Base-by-base conservation (phyloP, 2,797 vertebrate species). In the Steatocranus sp. region DNA sequence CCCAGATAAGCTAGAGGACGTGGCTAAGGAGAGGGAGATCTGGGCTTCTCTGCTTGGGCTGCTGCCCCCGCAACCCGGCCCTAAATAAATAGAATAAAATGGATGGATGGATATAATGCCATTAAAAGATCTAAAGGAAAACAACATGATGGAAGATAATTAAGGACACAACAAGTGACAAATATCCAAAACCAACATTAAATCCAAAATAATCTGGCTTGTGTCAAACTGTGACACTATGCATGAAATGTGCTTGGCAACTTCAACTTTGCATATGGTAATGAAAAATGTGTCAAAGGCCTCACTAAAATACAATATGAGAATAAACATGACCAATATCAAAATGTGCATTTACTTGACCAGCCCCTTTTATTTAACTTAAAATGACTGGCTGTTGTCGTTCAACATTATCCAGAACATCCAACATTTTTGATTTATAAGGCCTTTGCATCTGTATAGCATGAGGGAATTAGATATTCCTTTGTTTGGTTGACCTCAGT, bases 231-330 rank as follows among this genome's bases (percentile, higher is more conserved):
- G 34, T 77, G 23, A 30, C 25, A 41, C 1, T 83, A 48, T 84
- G 43, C 20, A 77, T 78, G 70, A n/a, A 80, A 78, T 25, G 17
- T 25, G 63, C 30, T 25, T 79, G 6, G 1, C 5, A 82, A 76
- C 10, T 81, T 30, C 7, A 70, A 85, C 77, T 90, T 80, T 87
- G 78, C 25, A 80, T 73, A 54, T 82, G 74, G 73, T 89, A 86
- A 87, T 90, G 81, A 46, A 82, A 80, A 83, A 15, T 48, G 5
- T 76, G 92, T 87, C 84, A 93, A 86, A 79, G 3, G 11, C 43
- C 50, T 15, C 25, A 53, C 14, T 79, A 68, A 75, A 82, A 3
- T 36, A n/a, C 56, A 73, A 46, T 73, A 27, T 48, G 5, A 61
- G 34, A 70, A 77, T 20, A 48, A 46, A 6, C 12, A 61, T 61